Evolutionary conservation across 2,113 vertebrate genomes (phyloP).

Genomic region (Struthidea cinerea): DNA sequence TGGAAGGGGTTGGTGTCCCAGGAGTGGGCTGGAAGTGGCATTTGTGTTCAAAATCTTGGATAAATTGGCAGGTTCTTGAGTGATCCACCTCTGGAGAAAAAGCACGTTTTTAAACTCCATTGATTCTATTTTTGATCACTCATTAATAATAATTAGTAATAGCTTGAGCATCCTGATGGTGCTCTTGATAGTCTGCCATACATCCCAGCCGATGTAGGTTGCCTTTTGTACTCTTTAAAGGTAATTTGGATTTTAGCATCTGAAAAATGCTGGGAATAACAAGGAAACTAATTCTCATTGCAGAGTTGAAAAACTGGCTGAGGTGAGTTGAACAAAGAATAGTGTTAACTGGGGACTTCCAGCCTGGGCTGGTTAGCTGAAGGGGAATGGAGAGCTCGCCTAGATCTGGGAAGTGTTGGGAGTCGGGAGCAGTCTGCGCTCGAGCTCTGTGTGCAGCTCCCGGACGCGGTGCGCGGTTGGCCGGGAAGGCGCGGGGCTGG

Average conservation of each 20-base stretch:
- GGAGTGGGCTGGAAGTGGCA: not conserved
- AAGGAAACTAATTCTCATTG: not conserved
- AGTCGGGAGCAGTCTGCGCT: rapidly evolving
- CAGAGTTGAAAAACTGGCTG: not conserved
- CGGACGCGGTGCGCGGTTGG: not conserved
- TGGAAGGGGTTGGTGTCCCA: not conserved
- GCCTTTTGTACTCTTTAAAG: not conserved
- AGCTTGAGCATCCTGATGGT: not conserved
- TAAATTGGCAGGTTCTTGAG: not conserved
- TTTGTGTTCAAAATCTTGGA: not conserved
- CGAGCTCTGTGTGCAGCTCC: not conserved
- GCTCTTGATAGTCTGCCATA: not conserved
- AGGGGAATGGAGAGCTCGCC: not conserved
- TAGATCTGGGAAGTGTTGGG: rapidly evolving
- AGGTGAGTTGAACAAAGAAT: not conserved
- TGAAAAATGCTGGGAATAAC: not conserved
- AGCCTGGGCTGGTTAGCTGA: not conserved
- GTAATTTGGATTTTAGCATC: not conserved
- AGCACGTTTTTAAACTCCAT: rapidly evolving
- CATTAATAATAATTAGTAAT: not conserved
- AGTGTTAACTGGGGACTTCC: not conserved
- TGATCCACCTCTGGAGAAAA: not conserved
- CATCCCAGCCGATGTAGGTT: not conserved
- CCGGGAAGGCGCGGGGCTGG: not conserved
- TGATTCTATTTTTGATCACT: not conserved